phyloP scores from a whole-genome alignment of 2,113 vertebrate species.

The Brachyhypopomus gauderio region DNA sequence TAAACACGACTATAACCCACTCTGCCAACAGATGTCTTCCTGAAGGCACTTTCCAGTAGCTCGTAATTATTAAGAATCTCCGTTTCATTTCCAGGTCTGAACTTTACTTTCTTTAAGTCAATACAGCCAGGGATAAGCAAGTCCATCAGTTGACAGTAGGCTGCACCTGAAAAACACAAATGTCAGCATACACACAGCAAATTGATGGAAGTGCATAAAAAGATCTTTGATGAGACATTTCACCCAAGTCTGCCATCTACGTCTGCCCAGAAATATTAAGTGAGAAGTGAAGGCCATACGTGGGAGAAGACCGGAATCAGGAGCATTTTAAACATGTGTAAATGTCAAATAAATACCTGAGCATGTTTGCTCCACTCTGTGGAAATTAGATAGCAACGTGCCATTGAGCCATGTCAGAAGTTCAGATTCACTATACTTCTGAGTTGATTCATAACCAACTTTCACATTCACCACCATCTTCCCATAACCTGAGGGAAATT shows the following conservation, averaged over 20 bases:
- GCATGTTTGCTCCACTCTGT: slow-evolving; percentile 83
- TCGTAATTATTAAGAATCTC: slow-evolving; percentile 61
- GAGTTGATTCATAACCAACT: slow-evolving; percentile 63
- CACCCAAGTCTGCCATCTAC: too few species aligned
- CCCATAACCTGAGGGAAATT: slow-evolving; percentile 9
- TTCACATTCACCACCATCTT: slow-evolving; percentile 80
- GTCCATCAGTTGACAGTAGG: slow-evolving; percentile 70
- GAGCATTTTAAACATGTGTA: too few species aligned
- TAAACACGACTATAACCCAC: slow-evolving; percentile 50
- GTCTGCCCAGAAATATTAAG: too few species aligned
- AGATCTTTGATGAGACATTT: background rate
- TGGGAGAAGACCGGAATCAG: too few species aligned
- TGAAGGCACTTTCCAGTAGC: slow-evolving; percentile 62
- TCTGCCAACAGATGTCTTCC: slow-evolving; percentile 48
- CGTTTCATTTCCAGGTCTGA: slow-evolving; percentile 33
- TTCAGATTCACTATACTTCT: slow-evolving; percentile 73
- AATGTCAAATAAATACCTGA: slow-evolving; percentile 74
- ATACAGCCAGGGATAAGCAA: slow-evolving; percentile 58
- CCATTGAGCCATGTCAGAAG: slow-evolving; percentile 90
- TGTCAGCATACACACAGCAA: background rate
- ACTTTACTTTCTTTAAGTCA: slow-evolving; percentile 59
- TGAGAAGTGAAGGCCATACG: too few species aligned
- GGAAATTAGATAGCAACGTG: slow-evolving; percentile 80
- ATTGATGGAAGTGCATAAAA: background rate
- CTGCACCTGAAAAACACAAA: slow-evolving; percentile 59